Percentiles rank a stretch among this genome's conserved stretches.
These are phyloP conservation scores for Bombylius discolor DNA, from an alignment of 2,888 invertebrate species.

Conservation along the genomic window DNA sequence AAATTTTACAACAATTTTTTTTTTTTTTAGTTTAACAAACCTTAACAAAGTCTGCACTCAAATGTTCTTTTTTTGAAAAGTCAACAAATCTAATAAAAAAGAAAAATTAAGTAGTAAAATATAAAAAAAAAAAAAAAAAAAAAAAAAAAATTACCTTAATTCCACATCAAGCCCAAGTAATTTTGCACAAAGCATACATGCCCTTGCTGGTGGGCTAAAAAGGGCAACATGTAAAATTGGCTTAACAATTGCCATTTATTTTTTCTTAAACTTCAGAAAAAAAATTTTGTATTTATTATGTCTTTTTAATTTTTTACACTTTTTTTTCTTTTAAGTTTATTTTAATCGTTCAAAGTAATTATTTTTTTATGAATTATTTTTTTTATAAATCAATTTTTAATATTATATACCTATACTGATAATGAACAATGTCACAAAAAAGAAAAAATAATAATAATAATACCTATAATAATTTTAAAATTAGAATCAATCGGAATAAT, in stretches of 20 bases:
- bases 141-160: neutral
- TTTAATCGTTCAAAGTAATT: too few relatives aligned
- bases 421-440: too few relatives aligned
- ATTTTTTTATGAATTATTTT: too few relatives aligned
- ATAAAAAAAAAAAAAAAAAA: neutral
- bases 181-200: conserved; percentile 37
- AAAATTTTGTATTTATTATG: too few relatives aligned
- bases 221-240: conserved; percentile 34
- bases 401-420: too few relatives aligned
- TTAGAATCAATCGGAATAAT: too few relatives aligned
- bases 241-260: conserved; percentile 14
- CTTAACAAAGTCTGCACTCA: conserved; percentile 33
- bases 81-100: conserved; percentile 31
- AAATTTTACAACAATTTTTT: too few relatives aligned
- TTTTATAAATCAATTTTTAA: too few relatives aligned
- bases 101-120: neutral
- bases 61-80: conserved; percentile 31
- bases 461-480: too few relatives aligned
- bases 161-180: conserved; percentile 31
- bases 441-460: too few relatives aligned
- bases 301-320: too few relatives aligned
- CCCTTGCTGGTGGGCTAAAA: conserved; percentile 39
- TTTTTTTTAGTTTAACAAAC: conserved; percentile 14
- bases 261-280: neutral
- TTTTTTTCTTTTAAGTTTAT: too few relatives aligned